These are phyloP conservation scores for Parambassis ranga DNA, from an alignment of 2,797 vertebrate species.

Conservation along the genomic window DNA sequence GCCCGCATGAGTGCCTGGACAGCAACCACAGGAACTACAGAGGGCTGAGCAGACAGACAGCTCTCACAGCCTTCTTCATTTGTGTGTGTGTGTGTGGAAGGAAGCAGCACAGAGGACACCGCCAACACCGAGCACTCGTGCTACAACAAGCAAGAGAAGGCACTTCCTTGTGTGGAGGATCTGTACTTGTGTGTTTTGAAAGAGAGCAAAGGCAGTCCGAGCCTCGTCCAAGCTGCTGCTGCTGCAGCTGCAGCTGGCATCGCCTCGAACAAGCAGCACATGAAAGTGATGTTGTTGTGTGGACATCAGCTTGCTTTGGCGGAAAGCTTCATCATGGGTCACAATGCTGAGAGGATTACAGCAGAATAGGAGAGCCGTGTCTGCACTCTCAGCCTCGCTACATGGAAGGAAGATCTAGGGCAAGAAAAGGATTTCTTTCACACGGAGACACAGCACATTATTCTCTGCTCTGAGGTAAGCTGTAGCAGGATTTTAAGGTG, in stretches of 20 bases:
- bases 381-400: constrained; percentile 27
- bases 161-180: constrained; percentile 66
- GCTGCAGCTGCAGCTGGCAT: background rate
- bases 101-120: constrained; percentile 27
- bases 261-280: background rate
- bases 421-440: constrained; percentile 16
- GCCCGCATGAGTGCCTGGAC: constrained; percentile 38
- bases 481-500: background rate
- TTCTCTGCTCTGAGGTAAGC: constrained; percentile 40
- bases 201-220: constrained; percentile 21
- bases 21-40: constrained; percentile 44
- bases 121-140: constrained; percentile 34
- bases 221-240: constrained; percentile 5
- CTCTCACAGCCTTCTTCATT: constrained; percentile 1
- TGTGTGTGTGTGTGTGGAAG: background rate
- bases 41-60: constrained; percentile 30
- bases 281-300: constrained; percentile 1
- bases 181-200: constrained; percentile 32
- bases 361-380: constrained; percentile 41
- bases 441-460: background rate
- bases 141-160: constrained; percentile 23
- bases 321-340: constrained; percentile 41
- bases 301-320: constrained; percentile 14
- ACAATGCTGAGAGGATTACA: constrained; percentile 45
- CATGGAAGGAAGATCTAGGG: constrained; percentile 38